These are phyloP conservation scores for Corticium candelabrum DNA, from an alignment of 37 sponge, comb jelly and placozoan species.

Conservation along the genomic window DNA sequence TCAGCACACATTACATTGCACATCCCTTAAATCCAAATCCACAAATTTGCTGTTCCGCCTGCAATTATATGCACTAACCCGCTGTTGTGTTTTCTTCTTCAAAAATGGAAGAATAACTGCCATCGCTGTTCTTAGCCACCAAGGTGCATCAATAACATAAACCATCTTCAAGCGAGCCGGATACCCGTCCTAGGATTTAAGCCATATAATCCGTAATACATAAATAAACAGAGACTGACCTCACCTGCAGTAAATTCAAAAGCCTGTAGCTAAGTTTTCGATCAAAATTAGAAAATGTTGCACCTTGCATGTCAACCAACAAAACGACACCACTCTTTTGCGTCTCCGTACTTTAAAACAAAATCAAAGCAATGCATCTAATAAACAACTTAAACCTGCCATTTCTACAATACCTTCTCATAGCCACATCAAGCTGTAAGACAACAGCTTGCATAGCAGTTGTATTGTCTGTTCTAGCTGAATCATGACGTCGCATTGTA, in stretches of 20 bases:
- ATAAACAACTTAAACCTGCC: not conserved
- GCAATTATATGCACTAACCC: not conserved
- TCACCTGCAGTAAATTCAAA: constrained; percentile 16
- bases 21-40: no score
- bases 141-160: constrained; percentile 29
- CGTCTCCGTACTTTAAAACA: constrained; percentile 16
- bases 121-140: constrained; percentile 7
- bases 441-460: constrained; percentile 34
- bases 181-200: constrained; percentile 24
- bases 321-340: constrained; percentile 33
- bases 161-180: constrained; percentile 31
- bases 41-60: no score
- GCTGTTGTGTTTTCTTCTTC: not conserved
- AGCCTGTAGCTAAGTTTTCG: not conserved
- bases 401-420: constrained; percentile 14
- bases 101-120: not conserved
- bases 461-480: constrained; percentile 11
- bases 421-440: constrained; percentile 21
- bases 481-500: constrained; percentile 18
- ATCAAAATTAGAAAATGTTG: constrained; percentile 1
- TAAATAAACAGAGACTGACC: no score
- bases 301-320: constrained; percentile 21
- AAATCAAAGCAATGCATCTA: not conserved
- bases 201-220: no score
- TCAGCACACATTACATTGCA: no score